Percentiles rank a stretch among this genome's conserved stretches.
These are phyloP conservation scores for Hetaerina americana DNA, from an alignment of 1,140 invertebrate genomes.

Conservation along the genomic window DNA sequence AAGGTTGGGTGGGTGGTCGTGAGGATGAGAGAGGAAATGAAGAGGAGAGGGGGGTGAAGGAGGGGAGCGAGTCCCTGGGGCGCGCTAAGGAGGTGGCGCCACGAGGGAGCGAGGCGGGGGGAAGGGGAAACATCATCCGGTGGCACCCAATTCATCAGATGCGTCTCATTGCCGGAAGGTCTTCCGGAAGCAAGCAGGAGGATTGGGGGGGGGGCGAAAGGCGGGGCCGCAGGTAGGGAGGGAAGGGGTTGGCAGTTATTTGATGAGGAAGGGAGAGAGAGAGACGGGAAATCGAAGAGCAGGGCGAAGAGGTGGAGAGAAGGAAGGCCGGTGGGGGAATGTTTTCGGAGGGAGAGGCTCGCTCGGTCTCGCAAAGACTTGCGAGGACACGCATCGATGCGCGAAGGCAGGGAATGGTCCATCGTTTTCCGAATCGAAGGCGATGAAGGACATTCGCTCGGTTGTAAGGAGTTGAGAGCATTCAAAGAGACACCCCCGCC, in stretches of 20 bases:
- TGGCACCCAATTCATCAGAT: neutral
- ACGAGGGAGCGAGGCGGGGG: neutral
- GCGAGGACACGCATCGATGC: too few species aligned
- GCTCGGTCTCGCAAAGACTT: neutral
- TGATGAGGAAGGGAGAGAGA: too few species aligned
- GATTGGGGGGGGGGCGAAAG: neutral
- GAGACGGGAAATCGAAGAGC: neutral
- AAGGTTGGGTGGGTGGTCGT: too few species aligned
- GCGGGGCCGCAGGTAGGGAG: neutral
- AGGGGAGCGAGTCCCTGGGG: neutral
- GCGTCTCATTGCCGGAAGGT: neutral
- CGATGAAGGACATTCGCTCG: too few species aligned
- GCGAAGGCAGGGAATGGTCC: too few species aligned
- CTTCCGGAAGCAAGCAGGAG: neutral
- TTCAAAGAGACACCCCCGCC: too few species aligned
- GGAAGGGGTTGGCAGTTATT: neutral
- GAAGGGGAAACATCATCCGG: neutral
- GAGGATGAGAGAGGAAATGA: neutral
- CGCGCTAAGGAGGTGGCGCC: neutral
- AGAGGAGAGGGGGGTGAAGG: neutral
- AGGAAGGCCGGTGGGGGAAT: neutral
- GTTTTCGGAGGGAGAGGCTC: neutral
- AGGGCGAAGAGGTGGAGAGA: neutral
- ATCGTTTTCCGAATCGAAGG: too few species aligned
- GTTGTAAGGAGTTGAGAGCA: too few species aligned